Evolutionary conservation across 2,113 vertebrate species (phyloP).

Genomic region (Ardeotis arabs): DNA sequence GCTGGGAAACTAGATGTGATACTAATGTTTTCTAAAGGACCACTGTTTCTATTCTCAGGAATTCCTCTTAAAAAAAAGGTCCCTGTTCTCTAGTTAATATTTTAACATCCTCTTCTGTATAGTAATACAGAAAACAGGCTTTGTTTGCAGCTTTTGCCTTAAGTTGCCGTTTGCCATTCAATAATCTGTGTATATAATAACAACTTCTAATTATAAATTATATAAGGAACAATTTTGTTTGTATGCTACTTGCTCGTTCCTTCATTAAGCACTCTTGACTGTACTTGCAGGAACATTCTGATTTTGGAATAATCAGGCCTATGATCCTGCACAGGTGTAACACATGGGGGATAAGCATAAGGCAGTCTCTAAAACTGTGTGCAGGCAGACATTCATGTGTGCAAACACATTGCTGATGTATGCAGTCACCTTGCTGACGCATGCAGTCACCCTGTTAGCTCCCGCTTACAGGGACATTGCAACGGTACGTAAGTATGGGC

Average conservation of each 20-base stretch:
- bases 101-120: neutral
- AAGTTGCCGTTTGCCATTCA: neutral
- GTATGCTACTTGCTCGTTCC: neutral
- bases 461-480: neutral
- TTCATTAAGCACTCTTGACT: neutral
- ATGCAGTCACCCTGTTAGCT: neutral
- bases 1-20: neutral
- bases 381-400: fast-evolving
- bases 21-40: neutral
- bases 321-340: fast-evolving
- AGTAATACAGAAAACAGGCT: neutral
- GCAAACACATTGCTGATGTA: neutral
- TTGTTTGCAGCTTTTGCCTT: neutral
- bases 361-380: neutral
- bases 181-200: neutral
- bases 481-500: fast-evolving
- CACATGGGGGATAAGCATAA: fast-evolving
- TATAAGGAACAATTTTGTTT: neutral
- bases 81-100: neutral
- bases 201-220: neutral
- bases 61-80: neutral
- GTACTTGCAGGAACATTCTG: neutral
- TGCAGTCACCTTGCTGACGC: neutral
- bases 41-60: neutral
- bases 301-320: neutral